Conservation (phyloP, 2,888 invertebrate species). For the Oscheius sp. region DNA sequence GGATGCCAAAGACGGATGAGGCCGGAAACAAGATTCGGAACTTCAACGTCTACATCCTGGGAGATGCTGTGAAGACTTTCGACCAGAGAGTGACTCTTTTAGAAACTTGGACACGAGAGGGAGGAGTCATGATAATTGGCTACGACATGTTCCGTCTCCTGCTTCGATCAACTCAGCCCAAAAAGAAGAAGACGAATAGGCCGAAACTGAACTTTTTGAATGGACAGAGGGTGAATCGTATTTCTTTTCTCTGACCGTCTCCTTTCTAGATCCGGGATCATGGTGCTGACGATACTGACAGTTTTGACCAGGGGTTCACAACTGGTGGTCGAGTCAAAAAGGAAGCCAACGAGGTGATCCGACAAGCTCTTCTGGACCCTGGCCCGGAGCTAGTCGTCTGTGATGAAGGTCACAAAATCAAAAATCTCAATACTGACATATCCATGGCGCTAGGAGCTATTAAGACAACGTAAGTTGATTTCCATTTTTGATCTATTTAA, state of each 20-base stretch:
- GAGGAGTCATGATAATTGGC: slow-evolving; percentile 94
- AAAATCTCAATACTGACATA: slow-evolving; percentile 96
- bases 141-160: slow-evolving; percentile 94
- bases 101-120: slow-evolving; percentile 85
- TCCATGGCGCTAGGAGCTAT: slow-evolving; percentile 94
- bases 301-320: slow-evolving; percentile 44
- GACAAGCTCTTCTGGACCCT: slow-evolving; percentile 81
- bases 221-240: slow-evolving; percentile 30
- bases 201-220: slow-evolving; percentile 46
- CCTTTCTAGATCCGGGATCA: slow-evolving; percentile 36
- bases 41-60: slow-evolving; percentile 89
- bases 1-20: slow-evolving; percentile 81
- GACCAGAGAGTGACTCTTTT: slow-evolving; percentile 83
- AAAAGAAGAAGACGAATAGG: slow-evolving; percentile 43
- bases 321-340: slow-evolving; percentile 48
- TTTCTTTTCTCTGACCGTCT: not conserved
- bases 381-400: slow-evolving; percentile 94
- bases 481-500: not conserved
- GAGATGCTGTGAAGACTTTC: slow-evolving; percentile 92
- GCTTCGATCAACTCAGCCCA: slow-evolving; percentile 75
- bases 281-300: slow-evolving; percentile 33
- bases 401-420: slow-evolving; percentile 96
- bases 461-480: slow-evolving; percentile 80
- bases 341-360: slow-evolving; percentile 52
- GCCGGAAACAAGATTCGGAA: slow-evolving; percentile 77